These are phyloP conservation scores for Watsonalla cultraria DNA, from an alignment of 2,888 invertebrate species.

Conservation along the genomic window DNA sequence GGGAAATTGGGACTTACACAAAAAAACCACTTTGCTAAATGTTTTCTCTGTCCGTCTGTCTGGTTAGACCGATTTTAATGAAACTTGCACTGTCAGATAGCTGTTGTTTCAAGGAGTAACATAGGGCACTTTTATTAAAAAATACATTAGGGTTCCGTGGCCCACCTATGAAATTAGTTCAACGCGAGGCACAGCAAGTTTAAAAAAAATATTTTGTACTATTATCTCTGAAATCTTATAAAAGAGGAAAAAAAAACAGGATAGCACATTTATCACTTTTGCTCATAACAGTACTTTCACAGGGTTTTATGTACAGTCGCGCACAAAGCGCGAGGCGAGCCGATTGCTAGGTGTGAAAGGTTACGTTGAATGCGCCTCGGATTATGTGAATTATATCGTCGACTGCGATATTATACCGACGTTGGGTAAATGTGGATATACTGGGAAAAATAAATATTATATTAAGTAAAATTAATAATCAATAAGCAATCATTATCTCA, in stretches of 20 bases:
- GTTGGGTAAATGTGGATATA: slow-evolving; percentile 36
- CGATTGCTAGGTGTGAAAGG: slow-evolving; percentile 67
- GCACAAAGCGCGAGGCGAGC: slow-evolving; percentile 21
- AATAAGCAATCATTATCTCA: neutral
- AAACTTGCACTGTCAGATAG: too few species aligned
- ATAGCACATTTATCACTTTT: neutral
- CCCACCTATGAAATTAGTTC: too few species aligned
- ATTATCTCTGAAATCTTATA: too few species aligned
- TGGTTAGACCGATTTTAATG: too few species aligned
- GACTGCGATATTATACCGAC: slow-evolving; percentile 59
- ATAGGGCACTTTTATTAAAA: too few species aligned
- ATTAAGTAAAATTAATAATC: neutral
- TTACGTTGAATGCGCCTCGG: slow-evolving; percentile 52
- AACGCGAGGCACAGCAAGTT: too few species aligned
- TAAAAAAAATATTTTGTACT: too few species aligned
- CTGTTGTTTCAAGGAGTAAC: too few species aligned
- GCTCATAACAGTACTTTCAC: neutral
- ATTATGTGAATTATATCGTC: slow-evolving; percentile 69
- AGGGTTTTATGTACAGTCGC: slow-evolving; percentile 12
- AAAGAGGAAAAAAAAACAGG: neutral
- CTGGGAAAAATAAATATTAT: slow-evolving; percentile 6
- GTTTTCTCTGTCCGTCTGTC: too few species aligned
- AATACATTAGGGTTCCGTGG: too few species aligned
- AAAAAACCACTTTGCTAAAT: too few species aligned
- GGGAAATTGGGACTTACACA: too few species aligned